These are phyloP conservation scores for Diuraphis noxia DNA, from an alignment of 1,140 invertebrate genomes.

Conservation along the genomic window DNA sequence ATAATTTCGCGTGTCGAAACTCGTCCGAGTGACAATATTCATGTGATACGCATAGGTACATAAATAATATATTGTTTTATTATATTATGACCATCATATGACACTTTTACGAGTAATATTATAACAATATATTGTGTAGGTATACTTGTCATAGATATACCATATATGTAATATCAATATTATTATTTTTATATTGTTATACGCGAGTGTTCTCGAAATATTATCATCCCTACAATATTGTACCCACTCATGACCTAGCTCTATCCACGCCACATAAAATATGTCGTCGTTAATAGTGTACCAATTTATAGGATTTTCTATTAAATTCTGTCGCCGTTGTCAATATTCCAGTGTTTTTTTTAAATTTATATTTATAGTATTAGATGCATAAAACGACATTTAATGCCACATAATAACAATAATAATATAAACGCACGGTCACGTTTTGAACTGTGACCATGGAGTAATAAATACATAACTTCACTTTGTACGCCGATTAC, in stretches of 20 bases:
- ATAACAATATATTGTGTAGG: background rate
- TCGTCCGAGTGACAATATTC: background rate
- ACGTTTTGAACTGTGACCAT: background rate
- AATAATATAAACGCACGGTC: background rate
- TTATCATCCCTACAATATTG: background rate
- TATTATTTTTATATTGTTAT: background rate
- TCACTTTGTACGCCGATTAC: background rate
- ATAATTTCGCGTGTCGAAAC: background rate
- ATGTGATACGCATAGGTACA: background rate
- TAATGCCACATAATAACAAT: background rate
- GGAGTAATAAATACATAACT: background rate
- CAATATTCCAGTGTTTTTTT: background rate
- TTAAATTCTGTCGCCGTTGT: background rate
- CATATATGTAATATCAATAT: no score
- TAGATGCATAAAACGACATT: background rate
- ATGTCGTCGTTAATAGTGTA: background rate
- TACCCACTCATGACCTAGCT: background rate
- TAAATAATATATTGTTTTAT: background rate
- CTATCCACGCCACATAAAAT: background rate
- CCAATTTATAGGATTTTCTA: background rate
- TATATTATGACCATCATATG: background rate
- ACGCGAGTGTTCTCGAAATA: background rate
- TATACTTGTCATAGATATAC: no score
- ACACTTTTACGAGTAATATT: background rate
- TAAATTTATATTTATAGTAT: background rate